Conservation (phyloP, 2,888 invertebrate genomes). For the Anaspis maculata region DNA sequence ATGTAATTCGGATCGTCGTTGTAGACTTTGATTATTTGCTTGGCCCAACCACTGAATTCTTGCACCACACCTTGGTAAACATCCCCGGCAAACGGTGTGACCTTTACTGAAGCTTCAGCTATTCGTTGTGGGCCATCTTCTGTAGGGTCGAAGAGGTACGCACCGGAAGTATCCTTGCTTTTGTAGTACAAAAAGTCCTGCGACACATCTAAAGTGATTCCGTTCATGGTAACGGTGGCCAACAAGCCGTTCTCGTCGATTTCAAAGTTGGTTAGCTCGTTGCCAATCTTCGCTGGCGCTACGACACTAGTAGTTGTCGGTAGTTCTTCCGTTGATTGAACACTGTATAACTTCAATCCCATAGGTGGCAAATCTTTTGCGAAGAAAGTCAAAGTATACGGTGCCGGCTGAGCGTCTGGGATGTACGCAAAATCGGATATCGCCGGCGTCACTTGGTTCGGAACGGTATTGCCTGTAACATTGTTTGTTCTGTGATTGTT, state of each 20-base stretch:
- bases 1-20: slow-evolving; percentile 43
- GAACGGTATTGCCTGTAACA: too few relatives aligned
- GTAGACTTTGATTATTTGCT: slow-evolving; percentile 64
- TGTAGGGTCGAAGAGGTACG: slow-evolving; percentile 76
- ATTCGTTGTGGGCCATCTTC: too few relatives aligned
- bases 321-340: too few relatives aligned
- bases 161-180: slow-evolving; percentile 72
- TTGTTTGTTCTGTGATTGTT: too few relatives aligned
- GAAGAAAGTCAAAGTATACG: slow-evolving; percentile 10
- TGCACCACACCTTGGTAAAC: slow-evolving; percentile 55
- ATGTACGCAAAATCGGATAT: slow-evolving; percentile 16
- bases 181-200: slow-evolving; percentile 68
- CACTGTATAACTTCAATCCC: slow-evolving; percentile 17
- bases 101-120: neutral
- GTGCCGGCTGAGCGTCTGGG: slow-evolving; percentile 5
- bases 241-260: slow-evolving; percentile 50
- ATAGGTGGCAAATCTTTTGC: slow-evolving; percentile 16
- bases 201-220: slow-evolving; percentile 36
- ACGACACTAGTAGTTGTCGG: too few relatives aligned
- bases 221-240: slow-evolving; percentile 43
- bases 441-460: slow-evolving; percentile 16
- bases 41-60: slow-evolving; percentile 58
- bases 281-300: too few relatives aligned
- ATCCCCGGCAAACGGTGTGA: slow-evolving; percentile 34
- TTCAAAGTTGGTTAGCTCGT: slow-evolving; percentile 36